phyloP scores from a whole-genome alignment of 92 coral and sea anemone species.

The Parazoanthus atlanticus region DNA sequence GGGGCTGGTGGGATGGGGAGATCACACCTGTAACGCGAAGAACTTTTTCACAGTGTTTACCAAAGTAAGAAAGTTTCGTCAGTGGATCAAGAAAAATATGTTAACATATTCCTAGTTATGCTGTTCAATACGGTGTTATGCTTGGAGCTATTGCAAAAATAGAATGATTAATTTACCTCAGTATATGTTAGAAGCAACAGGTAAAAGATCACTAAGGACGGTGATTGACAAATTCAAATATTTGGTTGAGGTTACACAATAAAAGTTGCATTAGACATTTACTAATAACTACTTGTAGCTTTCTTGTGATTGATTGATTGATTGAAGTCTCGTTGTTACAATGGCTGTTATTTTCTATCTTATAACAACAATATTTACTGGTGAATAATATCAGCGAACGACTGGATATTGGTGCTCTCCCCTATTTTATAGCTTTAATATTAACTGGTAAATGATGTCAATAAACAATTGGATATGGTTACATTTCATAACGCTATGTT shows the following conservation, averaged over 20 bases:
- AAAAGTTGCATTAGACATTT: too few species aligned
- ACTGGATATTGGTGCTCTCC: background rate
- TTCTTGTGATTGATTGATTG: too few species aligned
- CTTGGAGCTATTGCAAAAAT: background rate
- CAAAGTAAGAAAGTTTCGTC: constrained; percentile 20
- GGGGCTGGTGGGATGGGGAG: constrained; percentile 62
- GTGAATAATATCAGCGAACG: background rate
- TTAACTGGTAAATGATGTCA: too few species aligned
- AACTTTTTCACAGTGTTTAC: constrained; percentile 52
- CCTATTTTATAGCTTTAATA: background rate
- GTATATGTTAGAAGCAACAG: background rate
- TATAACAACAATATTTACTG: too few species aligned
- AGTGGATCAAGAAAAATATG: constrained; percentile 40
- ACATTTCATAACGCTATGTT: background rate
- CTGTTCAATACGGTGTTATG: background rate
- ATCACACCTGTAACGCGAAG: constrained; percentile 20
- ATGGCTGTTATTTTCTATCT: too few species aligned
- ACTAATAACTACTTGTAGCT: too few species aligned
- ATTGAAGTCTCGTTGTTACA: too few species aligned
- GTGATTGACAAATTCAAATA: too few species aligned
- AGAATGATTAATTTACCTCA: background rate
- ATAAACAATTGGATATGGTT: too few species aligned
- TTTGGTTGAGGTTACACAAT: too few species aligned
- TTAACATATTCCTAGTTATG: background rate
- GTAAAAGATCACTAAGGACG: too few species aligned